Conservation (phyloP, 1,140 invertebrate genomes). For the Arion vulgaris region DNA sequence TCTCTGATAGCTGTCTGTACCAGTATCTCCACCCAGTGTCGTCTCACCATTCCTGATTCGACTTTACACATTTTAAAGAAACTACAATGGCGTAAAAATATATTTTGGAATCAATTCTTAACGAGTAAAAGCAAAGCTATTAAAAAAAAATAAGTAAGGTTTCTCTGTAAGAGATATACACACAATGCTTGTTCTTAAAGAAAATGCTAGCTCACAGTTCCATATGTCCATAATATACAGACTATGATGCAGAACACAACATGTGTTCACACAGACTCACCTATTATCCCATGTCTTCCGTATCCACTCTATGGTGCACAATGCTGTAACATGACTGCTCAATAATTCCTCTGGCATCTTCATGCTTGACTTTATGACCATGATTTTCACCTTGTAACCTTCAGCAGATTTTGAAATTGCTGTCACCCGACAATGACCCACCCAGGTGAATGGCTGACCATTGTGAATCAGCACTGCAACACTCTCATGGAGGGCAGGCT, state of each 20-base stretch:
- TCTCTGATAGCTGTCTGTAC: too few species aligned
- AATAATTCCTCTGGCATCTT: slow-evolving; percentile 55
- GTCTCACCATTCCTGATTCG: too few species aligned
- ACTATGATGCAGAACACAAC: neutral
- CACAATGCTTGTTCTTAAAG: too few species aligned
- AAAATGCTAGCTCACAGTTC: too few species aligned
- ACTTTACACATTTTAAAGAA: too few species aligned
- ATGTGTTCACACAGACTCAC: slow-evolving; percentile 43
- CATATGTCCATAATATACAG: too few species aligned
- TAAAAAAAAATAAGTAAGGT: too few species aligned
- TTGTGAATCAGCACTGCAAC: slow-evolving; percentile 49
- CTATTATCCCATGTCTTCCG: slow-evolving; percentile 52
- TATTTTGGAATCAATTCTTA: too few species aligned
- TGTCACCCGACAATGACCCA: slow-evolving; percentile 60
- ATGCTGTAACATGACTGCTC: slow-evolving; percentile 11
- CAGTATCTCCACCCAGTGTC: too few species aligned
- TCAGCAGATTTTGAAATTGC: slow-evolving; percentile 34
- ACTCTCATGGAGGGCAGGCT: slow-evolving; percentile 46
- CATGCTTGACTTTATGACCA: slow-evolving; percentile 54
- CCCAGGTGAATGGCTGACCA: slow-evolving; percentile 57
- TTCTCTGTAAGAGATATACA: too few species aligned
- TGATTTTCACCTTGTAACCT: slow-evolving; percentile 45
- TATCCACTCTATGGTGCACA: slow-evolving; percentile 65
- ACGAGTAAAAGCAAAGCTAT: too few species aligned
- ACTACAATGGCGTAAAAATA: too few species aligned